phyloP scores from a whole-genome alignment of 53 echinoderm and acorn worm genomes.

The Hippasteria phrygiana region DNA sequence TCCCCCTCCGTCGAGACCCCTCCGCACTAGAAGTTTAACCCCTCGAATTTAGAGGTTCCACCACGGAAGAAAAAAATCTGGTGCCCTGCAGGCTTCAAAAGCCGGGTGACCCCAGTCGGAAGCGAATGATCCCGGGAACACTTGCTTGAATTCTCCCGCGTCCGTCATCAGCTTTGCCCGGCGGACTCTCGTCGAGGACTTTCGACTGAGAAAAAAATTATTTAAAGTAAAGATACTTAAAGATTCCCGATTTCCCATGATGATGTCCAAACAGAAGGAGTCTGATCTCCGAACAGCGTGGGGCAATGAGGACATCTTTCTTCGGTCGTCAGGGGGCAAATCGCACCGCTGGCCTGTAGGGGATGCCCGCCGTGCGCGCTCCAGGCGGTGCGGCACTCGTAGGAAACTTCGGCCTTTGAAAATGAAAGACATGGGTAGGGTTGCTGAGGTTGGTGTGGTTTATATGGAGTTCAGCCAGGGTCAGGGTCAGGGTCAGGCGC shows the following conservation, averaged over 20 bases:
- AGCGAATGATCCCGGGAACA: constrained; percentile 20
- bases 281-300: constrained; percentile 40
- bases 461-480: constrained; percentile 20
- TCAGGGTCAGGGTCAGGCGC: constrained; percentile 34
- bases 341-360: constrained; percentile 46
- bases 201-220: constrained; percentile 5
- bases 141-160: constrained; percentile 37
- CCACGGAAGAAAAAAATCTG: neutral
- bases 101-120: constrained; percentile 28
- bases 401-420: constrained; percentile 20
- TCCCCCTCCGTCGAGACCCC: constrained; percentile 17
- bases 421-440: constrained; percentile 9
- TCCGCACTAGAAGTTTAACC: neutral
- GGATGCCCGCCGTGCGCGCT: constrained; percentile 24
- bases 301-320: constrained; percentile 61
- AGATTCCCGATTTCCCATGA: constrained; percentile 26
- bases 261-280: constrained; percentile 39
- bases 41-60: neutral
- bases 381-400: constrained; percentile 27
- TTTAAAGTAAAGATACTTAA: neutral
- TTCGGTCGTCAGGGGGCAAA: constrained; percentile 39
- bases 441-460: neutral
- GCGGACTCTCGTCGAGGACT: constrained; percentile 6
- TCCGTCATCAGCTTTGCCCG: constrained; percentile 39
- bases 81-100: neutral